Percentiles rank a stretch among this genome's conserved stretches.
Evolutionary conservation across 2,113 vertebrate genomes (phyloP).

Genomic region (Psittacula cyanocephala): DNA sequence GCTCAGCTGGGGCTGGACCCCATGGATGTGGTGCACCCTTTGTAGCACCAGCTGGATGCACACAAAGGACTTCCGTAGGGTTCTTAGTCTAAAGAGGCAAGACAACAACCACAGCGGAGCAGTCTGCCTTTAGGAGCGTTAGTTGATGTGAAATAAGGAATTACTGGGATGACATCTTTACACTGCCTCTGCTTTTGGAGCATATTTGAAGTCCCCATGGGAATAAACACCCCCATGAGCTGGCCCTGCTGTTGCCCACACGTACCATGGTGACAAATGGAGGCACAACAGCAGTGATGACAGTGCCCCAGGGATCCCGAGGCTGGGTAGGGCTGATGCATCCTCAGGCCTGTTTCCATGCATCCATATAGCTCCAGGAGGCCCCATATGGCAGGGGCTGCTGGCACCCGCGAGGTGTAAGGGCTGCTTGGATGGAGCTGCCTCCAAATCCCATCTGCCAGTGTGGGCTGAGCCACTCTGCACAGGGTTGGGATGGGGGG

Average conservation of each 20-base stretch:
- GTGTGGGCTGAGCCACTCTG: not conserved
- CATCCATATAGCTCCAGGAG: not conserved
- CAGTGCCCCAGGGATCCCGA: not conserved
- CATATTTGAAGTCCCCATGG: fast-evolving
- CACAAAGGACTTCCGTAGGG: not conserved
- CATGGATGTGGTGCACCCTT: not conserved
- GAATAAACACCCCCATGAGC: not conserved
- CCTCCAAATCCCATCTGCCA: not conserved
- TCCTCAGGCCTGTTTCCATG: not conserved
- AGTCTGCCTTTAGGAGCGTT: not conserved
- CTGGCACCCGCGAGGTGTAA: not conserved
- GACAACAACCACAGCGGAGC: not conserved
- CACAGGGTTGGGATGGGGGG: fast-evolving
- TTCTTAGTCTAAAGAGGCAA: fast-evolving
- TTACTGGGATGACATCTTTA: not conserved
- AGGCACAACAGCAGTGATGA: fast-evolving
- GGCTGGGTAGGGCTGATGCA: not conserved
- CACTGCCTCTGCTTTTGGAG: not conserved
- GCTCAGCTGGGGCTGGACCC: not conserved
- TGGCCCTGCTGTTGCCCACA: not conserved
- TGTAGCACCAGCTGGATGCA: not conserved
- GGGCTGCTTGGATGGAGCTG: not conserved
- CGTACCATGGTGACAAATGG: fast-evolving
- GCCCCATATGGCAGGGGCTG: not conserved
- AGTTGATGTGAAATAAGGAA: not conserved